Evolutionary conservation across 2,888 invertebrate genomes (phyloP).

Genomic region (Candidula unifasciata): DNA sequence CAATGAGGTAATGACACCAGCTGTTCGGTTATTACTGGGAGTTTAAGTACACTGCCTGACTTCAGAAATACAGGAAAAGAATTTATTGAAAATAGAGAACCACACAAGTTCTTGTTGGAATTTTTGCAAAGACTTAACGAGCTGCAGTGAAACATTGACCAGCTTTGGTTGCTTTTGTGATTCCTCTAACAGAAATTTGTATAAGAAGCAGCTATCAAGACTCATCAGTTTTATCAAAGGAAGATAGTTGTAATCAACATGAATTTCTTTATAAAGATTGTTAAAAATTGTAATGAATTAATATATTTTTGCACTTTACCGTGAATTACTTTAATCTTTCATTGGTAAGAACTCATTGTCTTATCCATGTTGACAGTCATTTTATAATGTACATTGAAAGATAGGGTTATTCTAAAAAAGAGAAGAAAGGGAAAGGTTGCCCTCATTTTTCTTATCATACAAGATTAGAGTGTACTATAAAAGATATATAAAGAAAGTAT

Average conservation of each 20-base stretch:
- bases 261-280: not conserved
- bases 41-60: not conserved
- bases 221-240: not conserved
- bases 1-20: too few species aligned
- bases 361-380: not conserved
- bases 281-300: not conserved
- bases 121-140: not conserved
- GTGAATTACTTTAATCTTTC: not conserved
- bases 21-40: not conserved
- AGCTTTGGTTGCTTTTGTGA: not conserved
- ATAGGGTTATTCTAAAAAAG: too few species aligned
- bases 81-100: not conserved
- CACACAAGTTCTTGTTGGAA: not conserved
- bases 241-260: not conserved
- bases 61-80: not conserved
- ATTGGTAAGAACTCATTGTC: not conserved
- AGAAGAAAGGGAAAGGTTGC: too few species aligned
- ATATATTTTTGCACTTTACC: conserved; percentile 13
- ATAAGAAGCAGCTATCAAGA: not conserved
- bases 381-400: too few species aligned
- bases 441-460: too few species aligned
- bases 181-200: not conserved
- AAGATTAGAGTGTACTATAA: too few species aligned
- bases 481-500: too few species aligned
- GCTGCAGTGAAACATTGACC: not conserved